phyloP scores from a whole-genome alignment of 2,888 invertebrate genomes.

The Eupeodes latifasciatus region DNA sequence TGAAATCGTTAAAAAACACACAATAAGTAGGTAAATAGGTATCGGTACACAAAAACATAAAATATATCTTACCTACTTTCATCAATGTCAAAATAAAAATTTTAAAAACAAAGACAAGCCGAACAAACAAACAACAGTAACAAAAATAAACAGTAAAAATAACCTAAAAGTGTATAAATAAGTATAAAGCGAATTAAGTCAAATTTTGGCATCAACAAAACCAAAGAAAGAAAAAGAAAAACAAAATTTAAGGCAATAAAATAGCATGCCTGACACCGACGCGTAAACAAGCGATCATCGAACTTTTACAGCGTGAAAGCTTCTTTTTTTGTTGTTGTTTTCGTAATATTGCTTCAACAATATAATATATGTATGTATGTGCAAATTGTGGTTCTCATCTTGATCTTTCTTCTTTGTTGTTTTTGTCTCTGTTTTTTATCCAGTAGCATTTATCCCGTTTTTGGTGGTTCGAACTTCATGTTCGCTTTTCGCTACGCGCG shows the following conservation, averaged over 20 bases:
- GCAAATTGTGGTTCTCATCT: slow-evolving; percentile 44
- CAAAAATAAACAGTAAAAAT: slow-evolving; percentile 27
- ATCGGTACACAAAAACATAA: slow-evolving; percentile 23
- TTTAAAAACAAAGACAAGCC: too few species aligned
- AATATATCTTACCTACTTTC: slow-evolving; percentile 24
- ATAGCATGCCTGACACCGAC: slow-evolving; percentile 49
- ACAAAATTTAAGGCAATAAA: slow-evolving; percentile 29
- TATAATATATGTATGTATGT: slow-evolving; percentile 26
- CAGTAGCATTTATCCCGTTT: slow-evolving; percentile 66
- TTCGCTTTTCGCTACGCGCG: neutral
- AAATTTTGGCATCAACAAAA: slow-evolving; percentile 44
- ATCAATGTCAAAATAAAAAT: slow-evolving; percentile 28
- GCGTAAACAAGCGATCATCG: slow-evolving; percentile 75
- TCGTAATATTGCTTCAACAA: slow-evolving; percentile 19
- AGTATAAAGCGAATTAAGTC: slow-evolving; percentile 55
- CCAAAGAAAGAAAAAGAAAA: neutral
- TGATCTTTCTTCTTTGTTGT: slow-evolving; percentile 30
- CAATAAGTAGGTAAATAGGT: slow-evolving; percentile 29
- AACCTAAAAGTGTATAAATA: slow-evolving; percentile 16
- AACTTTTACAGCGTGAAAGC: slow-evolving; percentile 61
- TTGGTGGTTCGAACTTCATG: slow-evolving; percentile 40
- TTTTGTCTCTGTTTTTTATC: slow-evolving; percentile 40
- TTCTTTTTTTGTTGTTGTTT: slow-evolving; percentile 36
- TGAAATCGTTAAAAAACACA: neutral
- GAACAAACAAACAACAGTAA: neutral